Evolutionary conservation across 2,888 invertebrate species (phyloP).

Genomic region (Sarcophaga rosellei): DNA sequence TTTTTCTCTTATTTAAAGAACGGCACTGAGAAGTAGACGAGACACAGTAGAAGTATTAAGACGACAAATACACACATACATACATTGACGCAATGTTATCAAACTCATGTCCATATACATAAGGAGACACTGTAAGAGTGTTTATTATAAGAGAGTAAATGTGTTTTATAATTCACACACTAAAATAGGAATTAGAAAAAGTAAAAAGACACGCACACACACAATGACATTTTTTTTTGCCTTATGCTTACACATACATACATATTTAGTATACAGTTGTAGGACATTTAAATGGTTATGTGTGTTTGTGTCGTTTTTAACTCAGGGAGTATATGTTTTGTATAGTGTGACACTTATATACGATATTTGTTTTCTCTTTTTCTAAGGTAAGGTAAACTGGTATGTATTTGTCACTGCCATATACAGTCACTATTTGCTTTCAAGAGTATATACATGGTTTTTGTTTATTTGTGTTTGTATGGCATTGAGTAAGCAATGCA

Average conservation of each 20-base stretch:
- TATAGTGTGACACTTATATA: constrained; percentile 72
- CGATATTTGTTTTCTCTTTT: too few relatives aligned
- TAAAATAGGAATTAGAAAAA: constrained; percentile 25
- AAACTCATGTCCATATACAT: constrained; percentile 51
- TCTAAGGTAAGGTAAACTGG: constrained; percentile 33
- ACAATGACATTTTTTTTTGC: background rate
- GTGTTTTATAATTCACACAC: background rate
- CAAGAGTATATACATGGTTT: background rate
- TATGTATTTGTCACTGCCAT: constrained; percentile 32
- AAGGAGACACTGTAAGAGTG: background rate
- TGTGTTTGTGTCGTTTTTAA: background rate
- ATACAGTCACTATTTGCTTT: constrained; percentile 10
- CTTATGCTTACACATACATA: background rate
- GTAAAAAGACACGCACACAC: constrained; percentile 25
- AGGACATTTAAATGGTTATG: constrained; percentile 20
- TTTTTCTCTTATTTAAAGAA: constrained; percentile 58
- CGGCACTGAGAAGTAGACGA: constrained; percentile 24
- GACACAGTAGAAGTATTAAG: constrained; percentile 20
- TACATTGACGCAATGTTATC: constrained; percentile 14
- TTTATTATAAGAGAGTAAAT: background rate
- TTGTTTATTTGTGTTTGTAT: background rate
- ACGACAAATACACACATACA: background rate
- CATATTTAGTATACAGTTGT: background rate
- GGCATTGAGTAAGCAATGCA: background rate
- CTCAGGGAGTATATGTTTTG: constrained; percentile 7